Conservation (phyloP, 2,888 invertebrate genomes). For the Polia nebulosa region DNA sequence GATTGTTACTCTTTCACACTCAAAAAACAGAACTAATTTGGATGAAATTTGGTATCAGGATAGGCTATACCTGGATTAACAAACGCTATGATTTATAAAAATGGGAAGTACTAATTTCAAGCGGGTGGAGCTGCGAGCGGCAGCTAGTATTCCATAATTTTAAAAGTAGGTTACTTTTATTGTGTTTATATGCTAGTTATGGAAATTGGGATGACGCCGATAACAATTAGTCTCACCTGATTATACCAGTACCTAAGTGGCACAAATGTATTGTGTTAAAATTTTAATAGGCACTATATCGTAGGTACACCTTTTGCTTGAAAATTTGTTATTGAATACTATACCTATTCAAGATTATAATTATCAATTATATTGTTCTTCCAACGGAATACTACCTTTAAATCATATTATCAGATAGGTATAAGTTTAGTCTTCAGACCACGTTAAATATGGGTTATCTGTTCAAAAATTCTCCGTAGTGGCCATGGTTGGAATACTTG, state of each 20-base stretch:
- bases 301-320: neutral
- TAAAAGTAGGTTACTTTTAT: neutral
- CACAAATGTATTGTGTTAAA: neutral
- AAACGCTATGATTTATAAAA: too few relatives aligned
- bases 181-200: neutral
- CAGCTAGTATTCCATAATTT: neutral
- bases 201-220: neutral
- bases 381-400: neutral
- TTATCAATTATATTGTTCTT: neutral
- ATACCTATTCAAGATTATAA: constrained; percentile 2
- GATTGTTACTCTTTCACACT: too few relatives aligned
- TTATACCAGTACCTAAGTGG: neutral
- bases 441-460: constrained; percentile 43
- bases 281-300: neutral
- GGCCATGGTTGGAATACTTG: constrained; percentile 28
- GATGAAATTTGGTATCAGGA: too few relatives aligned
- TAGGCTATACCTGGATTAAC: too few relatives aligned
- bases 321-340: neutral
- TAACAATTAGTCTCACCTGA: too few relatives aligned
- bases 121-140: too few relatives aligned
- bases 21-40: too few relatives aligned
- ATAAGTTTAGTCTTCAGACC: constrained; percentile 24
- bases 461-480: constrained; percentile 18
- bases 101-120: too few relatives aligned
- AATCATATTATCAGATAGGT: neutral